Conservation (phyloP, 92 coral and sea anemone genomes). For the Nematostella vectensis region DNA sequence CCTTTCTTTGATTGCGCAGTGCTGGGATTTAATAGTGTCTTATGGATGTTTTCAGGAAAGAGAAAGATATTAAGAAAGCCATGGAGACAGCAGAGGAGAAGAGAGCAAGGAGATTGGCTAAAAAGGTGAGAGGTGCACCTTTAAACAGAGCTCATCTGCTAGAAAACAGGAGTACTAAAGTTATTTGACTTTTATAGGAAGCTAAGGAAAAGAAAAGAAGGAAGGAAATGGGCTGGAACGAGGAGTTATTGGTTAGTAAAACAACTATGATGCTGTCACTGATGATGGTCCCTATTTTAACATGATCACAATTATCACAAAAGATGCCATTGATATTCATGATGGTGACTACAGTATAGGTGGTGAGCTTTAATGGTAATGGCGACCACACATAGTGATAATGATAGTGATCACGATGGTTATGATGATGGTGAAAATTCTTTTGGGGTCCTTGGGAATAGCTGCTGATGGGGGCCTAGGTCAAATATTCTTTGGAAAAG, state of each 20-base stretch:
- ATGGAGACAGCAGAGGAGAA: conserved; percentile 92
- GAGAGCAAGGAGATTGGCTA: conserved; percentile 87
- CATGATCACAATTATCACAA: too few species aligned
- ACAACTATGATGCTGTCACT: neutral
- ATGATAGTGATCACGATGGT: too few species aligned
- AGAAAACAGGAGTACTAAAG: neutral
- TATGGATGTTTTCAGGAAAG: conserved; percentile 43
- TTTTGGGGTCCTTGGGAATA: too few species aligned
- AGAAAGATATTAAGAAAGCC: conserved; percentile 70
- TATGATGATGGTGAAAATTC: too few species aligned
- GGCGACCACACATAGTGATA: too few species aligned
- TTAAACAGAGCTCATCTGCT: neutral
- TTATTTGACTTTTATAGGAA: conserved; percentile 35
- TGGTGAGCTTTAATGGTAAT: too few species aligned
- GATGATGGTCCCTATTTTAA: neutral
- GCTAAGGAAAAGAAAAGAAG: conserved; percentile 88
- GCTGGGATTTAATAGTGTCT: too few species aligned
- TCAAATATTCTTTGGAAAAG: too few species aligned
- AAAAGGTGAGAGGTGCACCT: conserved; percentile 48
- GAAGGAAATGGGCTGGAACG: conserved; percentile 96
- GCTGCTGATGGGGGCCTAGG: too few species aligned
- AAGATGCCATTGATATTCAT: too few species aligned
- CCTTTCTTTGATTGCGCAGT: too few species aligned
- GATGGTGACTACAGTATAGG: too few species aligned
- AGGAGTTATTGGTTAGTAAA: conserved; percentile 68